Percentiles rank a stretch among this genome's conserved stretches.
phyloP scores from a whole-genome alignment of 2,888 invertebrate species.

The Neoascia interrupta region DNA sequence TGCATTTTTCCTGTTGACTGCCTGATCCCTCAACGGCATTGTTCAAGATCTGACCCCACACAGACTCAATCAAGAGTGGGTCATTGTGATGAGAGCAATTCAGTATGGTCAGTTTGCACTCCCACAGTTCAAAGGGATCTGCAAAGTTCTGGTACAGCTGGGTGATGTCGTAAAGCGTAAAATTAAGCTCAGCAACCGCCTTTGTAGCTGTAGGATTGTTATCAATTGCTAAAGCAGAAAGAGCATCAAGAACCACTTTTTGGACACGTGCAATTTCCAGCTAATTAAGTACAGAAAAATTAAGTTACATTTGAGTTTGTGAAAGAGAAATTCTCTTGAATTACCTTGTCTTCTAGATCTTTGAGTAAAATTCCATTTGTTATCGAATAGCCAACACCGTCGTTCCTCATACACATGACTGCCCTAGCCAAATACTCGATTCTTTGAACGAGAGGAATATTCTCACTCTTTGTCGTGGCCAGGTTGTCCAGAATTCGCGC shows the following conservation, averaged over 20 bases:
- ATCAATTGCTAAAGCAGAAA: slow-evolving; percentile 79
- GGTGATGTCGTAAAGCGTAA: slow-evolving; percentile 91
- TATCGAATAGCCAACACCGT: slow-evolving; percentile 86
- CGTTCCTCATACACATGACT: slow-evolving; percentile 96
- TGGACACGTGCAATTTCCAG: slow-evolving; percentile 93
- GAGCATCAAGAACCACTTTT: slow-evolving; percentile 85
- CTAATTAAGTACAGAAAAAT: no score
- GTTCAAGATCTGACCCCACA: slow-evolving; percentile 91
- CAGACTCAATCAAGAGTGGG: slow-evolving; percentile 90
- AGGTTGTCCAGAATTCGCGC: slow-evolving; percentile 93
- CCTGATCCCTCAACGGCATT: slow-evolving; percentile 77
- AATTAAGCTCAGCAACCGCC: slow-evolving; percentile 87
- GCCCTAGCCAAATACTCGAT: slow-evolving; percentile 95
- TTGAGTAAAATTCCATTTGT: slow-evolving; percentile 89
- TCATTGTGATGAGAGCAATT: slow-evolving; percentile 97
- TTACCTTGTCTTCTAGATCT: slow-evolving; percentile 92
- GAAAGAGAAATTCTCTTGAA: no score
- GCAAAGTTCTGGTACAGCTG: slow-evolving; percentile 96
- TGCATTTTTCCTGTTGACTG: slow-evolving; percentile 82
- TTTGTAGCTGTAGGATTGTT: slow-evolving; percentile 82
- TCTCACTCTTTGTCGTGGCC: slow-evolving; percentile 85
- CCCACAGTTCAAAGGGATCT: slow-evolving; percentile 93
- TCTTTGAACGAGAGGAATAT: slow-evolving; percentile 88
- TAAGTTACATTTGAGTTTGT: no score
- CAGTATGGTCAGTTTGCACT: slow-evolving; percentile 96